Percentiles rank a stretch among this genome's conserved stretches.
These are phyloP conservation scores for Herminia tarsipennalis DNA, from an alignment of 2,888 invertebrate genomes.

Conservation along the genomic window DNA sequence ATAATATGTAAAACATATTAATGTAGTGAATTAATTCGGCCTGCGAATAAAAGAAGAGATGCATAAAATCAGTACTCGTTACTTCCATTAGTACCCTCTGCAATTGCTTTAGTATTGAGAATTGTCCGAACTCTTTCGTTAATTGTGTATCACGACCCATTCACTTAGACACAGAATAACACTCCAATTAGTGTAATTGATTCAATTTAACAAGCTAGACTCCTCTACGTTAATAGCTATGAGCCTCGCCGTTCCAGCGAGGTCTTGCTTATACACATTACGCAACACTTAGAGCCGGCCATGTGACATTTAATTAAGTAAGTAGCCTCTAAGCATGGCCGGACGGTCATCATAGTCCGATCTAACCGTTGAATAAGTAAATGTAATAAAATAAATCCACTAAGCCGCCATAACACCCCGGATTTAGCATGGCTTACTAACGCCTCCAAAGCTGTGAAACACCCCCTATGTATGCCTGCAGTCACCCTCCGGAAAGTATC, in stretches of 20 bases:
- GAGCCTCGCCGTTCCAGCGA: slow-evolving; percentile 22
- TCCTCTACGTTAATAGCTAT: slow-evolving; percentile 27
- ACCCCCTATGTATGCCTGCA: slow-evolving; percentile 51
- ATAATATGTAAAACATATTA: no score
- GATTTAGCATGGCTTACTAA: slow-evolving; percentile 70
- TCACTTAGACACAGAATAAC: slow-evolving; percentile 4
- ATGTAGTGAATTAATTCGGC: no score
- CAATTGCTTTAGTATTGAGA: neutral
- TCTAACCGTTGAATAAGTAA: slow-evolving; percentile 69
- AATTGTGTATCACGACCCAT: neutral
- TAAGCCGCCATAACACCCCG: slow-evolving; percentile 64
- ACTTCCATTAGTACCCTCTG: neutral
- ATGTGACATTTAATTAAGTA: slow-evolving; percentile 68
- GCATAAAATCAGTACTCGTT: neutral
- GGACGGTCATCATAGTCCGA: slow-evolving; percentile 61
- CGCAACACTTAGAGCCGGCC: slow-evolving; percentile 38
- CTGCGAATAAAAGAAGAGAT: neutral
- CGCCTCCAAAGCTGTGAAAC: slow-evolving; percentile 67
- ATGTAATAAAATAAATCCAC: slow-evolving; percentile 78
- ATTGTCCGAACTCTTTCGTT: neutral
- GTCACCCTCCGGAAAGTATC: slow-evolving; percentile 41
- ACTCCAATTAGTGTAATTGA: slow-evolving; percentile 33
- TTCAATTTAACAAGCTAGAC: slow-evolving; percentile 14
- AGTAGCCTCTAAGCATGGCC: slow-evolving; percentile 59
- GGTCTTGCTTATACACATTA: slow-evolving; percentile 30